These are phyloP conservation scores for Drosophila multiciliata DNA, from an alignment of 2,888 invertebrate genomes.

Conservation along the genomic window DNA sequence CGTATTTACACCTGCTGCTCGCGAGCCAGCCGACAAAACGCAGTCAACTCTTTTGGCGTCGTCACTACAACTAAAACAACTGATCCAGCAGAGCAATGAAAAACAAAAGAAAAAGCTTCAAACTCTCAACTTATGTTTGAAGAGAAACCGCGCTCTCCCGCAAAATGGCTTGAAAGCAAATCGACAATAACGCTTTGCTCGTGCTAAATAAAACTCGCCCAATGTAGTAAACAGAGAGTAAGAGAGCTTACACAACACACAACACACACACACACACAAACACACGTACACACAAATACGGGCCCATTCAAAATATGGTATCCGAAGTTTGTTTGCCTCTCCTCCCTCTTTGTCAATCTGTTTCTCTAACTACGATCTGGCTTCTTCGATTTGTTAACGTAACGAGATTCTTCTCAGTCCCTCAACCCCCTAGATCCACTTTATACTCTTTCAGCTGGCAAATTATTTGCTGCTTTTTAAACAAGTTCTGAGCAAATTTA, in stretches of 20 bases:
- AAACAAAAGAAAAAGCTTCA: constrained; percentile 36
- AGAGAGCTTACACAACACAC: constrained; percentile 11
- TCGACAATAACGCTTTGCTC: background rate
- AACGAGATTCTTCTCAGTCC: constrained; percentile 18
- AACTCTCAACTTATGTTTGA: constrained; percentile 28
- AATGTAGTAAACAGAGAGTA: constrained; percentile 5
- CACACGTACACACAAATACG: constrained; percentile 6
- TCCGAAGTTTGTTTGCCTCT: constrained; percentile 8
- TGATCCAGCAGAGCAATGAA: background rate
- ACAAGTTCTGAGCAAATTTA: constrained; percentile 15
- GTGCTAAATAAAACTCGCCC: background rate
- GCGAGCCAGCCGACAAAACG: constrained; percentile 32
- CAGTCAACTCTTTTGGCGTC: constrained; percentile 67
- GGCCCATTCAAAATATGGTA: constrained; percentile 5
- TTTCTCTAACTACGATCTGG: constrained; percentile 11
- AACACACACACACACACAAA: background rate
- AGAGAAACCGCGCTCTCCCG: constrained; percentile 44
- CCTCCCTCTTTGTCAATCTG: constrained; percentile 1
- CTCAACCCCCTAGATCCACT: background rate
- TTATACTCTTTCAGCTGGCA: background rate
- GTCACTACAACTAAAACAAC: constrained; percentile 51
- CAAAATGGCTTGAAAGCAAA: constrained; percentile 12
- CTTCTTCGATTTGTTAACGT: constrained; percentile 36
- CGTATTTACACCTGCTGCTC: constrained; percentile 63
- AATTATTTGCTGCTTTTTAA: constrained; percentile 10